Conservation (phyloP, 1,140 invertebrate species). For the Drosophila suzukii region DNA sequence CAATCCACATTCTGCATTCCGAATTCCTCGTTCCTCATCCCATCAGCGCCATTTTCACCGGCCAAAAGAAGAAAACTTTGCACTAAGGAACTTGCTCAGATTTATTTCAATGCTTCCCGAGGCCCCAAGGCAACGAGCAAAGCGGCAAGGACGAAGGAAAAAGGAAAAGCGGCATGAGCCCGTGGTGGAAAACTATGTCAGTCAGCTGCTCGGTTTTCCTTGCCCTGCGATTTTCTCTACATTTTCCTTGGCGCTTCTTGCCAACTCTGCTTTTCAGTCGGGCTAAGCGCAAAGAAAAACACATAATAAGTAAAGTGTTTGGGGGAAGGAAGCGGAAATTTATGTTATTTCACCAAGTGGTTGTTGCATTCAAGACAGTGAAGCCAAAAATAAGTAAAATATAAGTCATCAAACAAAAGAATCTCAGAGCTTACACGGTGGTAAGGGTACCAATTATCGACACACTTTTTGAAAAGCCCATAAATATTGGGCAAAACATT, state of each 20-base stretch:
- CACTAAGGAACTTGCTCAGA: conserved; percentile 59
- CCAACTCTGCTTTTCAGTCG: conserved; percentile 32
- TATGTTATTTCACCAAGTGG: conserved; percentile 67
- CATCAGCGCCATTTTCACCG: conserved; percentile 7
- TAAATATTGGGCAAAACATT: background rate
- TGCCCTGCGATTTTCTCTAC: conserved; percentile 1
- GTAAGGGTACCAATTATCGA: background rate
- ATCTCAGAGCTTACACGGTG: background rate
- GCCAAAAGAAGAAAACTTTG: conserved; percentile 54
- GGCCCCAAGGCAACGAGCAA: conserved; percentile 30
- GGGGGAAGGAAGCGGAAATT: conserved; percentile 51
- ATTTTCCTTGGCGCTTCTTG: conserved; percentile 1
- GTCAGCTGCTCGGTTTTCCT: conserved; percentile 40
- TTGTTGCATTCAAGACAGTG: conserved; percentile 45
- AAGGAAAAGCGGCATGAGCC: conserved; percentile 13
- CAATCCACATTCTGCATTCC: background rate
- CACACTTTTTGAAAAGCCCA: background rate
- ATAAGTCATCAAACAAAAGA: conserved; percentile 9
- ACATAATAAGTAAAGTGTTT: conserved; percentile 68
- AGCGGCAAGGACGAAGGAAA: conserved; percentile 36
- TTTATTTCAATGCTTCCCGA: conserved; percentile 70
- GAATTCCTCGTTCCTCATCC: conserved; percentile 38
- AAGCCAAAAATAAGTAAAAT: conserved; percentile 12
- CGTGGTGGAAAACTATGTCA: conserved; percentile 50
- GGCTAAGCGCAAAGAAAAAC: conserved; percentile 61